Conservation (phyloP, 2,797 vertebrate species). For the Delichon dasypus region DNA sequence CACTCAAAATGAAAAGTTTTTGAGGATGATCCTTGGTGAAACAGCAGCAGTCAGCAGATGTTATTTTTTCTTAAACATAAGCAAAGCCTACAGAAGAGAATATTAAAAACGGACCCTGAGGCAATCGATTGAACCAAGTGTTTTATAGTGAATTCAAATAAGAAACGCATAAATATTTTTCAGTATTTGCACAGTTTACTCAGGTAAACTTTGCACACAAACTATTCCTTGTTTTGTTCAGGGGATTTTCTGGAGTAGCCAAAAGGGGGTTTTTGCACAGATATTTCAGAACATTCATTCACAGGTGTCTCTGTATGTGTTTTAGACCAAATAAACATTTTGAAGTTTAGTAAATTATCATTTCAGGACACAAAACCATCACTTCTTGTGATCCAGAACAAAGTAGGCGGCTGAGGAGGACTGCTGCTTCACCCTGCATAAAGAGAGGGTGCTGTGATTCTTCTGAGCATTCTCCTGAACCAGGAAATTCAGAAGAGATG, state of each 20-base stretch:
- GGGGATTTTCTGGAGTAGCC: rapidly evolving
- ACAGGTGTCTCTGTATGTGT: not conserved
- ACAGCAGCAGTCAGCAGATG: not conserved
- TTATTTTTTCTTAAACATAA: not conserved
- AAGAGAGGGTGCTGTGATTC: not conserved
- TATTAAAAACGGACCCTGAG: not conserved
- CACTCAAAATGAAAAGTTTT: not conserved
- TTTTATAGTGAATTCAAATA: not conserved
- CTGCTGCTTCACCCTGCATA: not conserved
- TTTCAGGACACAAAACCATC: not conserved
- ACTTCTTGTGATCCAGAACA: not conserved
- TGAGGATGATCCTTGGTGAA: not conserved
- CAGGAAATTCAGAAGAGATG: not conserved
- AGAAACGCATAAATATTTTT: not conserved
- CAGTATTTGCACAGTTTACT: not conserved
- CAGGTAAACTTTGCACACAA: not conserved
- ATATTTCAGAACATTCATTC: not conserved
- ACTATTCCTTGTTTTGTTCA: not conserved
- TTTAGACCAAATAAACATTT: not conserved
- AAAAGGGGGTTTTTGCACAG: not conserved
- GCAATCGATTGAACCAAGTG: not conserved
- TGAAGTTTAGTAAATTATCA: not conserved
- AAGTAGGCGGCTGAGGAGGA: not conserved
- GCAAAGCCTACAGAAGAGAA: not conserved
- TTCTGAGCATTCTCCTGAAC: not conserved